Conservation (phyloP, 1,140 invertebrate species). For the Eciton burchellii region DNA sequence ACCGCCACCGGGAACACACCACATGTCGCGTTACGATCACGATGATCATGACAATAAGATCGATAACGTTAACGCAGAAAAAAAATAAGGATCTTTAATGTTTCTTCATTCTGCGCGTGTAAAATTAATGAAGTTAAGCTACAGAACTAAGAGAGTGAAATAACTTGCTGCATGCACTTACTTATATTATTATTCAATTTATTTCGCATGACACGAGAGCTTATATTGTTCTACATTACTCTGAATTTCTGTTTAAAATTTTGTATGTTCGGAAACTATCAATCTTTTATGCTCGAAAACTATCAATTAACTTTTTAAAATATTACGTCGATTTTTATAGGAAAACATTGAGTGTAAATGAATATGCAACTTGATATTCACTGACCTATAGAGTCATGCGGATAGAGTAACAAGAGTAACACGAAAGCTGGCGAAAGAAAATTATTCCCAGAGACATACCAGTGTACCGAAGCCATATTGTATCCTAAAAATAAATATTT, state of each 20-base stretch:
- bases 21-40: conserved; percentile 75
- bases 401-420: conserved; percentile 90
- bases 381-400: conserved; percentile 87
- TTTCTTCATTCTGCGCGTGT: not conserved
- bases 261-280: not conserved
- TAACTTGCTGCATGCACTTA: too few species aligned
- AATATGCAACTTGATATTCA: conserved; percentile 32
- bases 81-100: not conserved
- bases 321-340: not conserved
- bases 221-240: not conserved
- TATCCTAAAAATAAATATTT: conserved; percentile 87
- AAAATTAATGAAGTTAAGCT: not conserved
- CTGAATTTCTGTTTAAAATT: not conserved
- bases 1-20: conserved; percentile 83
- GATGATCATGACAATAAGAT: conserved; percentile 32
- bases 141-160: too few species aligned
- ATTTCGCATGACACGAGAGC: too few species aligned
- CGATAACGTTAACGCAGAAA: not conserved
- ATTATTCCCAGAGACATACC: conserved; percentile 92
- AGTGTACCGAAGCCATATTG: conserved; percentile 93
- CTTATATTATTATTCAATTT: too few species aligned
- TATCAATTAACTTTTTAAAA: not conserved
- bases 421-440: conserved; percentile 87
- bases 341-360: not conserved
- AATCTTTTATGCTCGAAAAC: too few species aligned